Base-by-base conservation (phyloP, 2,113 vertebrate species). In the Stegostoma tigrinum region DNA sequence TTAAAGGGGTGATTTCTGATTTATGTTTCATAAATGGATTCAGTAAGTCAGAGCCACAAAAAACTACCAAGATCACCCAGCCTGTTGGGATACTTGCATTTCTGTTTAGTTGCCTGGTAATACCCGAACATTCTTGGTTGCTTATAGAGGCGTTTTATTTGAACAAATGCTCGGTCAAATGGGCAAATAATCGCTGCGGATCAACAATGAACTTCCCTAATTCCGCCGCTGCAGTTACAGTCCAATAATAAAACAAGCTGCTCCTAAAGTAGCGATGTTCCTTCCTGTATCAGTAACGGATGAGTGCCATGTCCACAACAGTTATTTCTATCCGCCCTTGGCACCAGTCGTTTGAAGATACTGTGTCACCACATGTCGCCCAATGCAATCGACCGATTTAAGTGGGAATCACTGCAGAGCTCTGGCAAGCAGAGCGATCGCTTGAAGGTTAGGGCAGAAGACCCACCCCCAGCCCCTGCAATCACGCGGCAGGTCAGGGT, bases 211-310 rank as follows among this genome's bases (percentile, higher is more conserved):
- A 95, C 72, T 52, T 75, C 30, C 67, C 45, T 34, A 45, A 72
- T 95, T 48, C 94, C 94, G 52, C 2, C 19, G 94, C 42, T 70
- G 66, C 66, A 48, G 94, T 21, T 72, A 72, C 42, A 95, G 75
- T 19, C 94, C 67, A 72, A 48, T 75, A 48, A 75, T 72, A 95
- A 75, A 72, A 72, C 38, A 14, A 34, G 94, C 94, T 34, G 94
- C 94, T 75, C 42, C 52, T 7, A 75, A 95, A 95, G 68, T 52
- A 52, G 66, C 48, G 93, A 94, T 94, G 93, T 94, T 70, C 93
- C 93, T 94, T 94, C 93, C 93, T 94, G 93, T 94, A 94, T 94
- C 93, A 94, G 94, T 95, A 95, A 95, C 94, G 94, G 94, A 75
- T 95, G 94, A 72, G 45, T 70, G 42, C 67, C 45, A 30, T 48